Evolutionary conservation across 2,113 vertebrate genomes (phyloP), one percentile per base, ranked within the genome.

Genomic region (Oplegnathus fasciatus): DNA sequence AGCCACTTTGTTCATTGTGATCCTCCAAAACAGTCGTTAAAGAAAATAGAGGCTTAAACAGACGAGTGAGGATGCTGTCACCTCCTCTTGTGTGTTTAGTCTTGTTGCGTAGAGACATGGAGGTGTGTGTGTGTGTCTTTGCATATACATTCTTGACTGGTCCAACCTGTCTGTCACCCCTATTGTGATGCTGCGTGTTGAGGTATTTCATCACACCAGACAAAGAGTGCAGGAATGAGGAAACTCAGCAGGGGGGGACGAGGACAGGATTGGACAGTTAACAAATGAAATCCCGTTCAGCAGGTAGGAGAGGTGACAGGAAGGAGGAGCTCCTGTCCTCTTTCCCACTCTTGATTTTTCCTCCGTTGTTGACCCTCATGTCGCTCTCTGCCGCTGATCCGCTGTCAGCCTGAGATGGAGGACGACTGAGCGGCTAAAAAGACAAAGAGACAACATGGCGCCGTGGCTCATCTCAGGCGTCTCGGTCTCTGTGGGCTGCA

Each of bases 201-300:
- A 85, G 68, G 72, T 72, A 87, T 86, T 85, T 83, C 68, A 85
- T 66, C 55, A 46, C 77, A 69, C 46, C 30, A 78, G 75, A 81
- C 79, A 88, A 88, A 91, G 40, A 71, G 26, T 28, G 64, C 22
- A 91, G 80, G 95, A 95, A 96, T 94, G 95, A 95, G 93, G 95
- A 95, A 96, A 90, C 83, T 61, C 70, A 44, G 72, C 75, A n/a
- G 80, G 84, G 65, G 75, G 83, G 78, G 42, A 55, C 9, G 14
- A 57, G 8, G 80, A 30, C 82, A 5, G 26, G 75, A 81, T 69
- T 15, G 87, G 80, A 88, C 79, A 46, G 78, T 69, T 75, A 30
- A 55, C 42, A 72, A 77, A 83, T 66, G 87, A 88, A 94, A 92
- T 92, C 90, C 71, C 0, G 82, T 86, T 85, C 1, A 62, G 87